phyloP scores from a whole-genome alignment of 1,140 invertebrate species.

The Drosophila bocki region DNA sequence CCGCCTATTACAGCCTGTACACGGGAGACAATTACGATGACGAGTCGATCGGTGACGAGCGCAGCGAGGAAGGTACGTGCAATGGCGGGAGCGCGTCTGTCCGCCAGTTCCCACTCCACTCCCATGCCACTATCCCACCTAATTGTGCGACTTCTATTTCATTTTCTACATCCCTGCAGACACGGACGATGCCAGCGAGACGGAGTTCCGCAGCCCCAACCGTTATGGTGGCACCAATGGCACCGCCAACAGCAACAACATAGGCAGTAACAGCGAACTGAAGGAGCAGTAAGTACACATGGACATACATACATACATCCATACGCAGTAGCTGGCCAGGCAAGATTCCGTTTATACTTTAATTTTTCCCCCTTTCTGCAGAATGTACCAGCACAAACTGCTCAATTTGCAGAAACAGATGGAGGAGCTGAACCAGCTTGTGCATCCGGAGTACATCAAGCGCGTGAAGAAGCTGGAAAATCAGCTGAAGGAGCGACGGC shows the following conservation, averaged over 20 bases:
- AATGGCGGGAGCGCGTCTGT: constrained; percentile 1
- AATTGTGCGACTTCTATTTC: not conserved
- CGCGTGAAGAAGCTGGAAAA: constrained; percentile 93
- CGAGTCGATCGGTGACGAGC: constrained; percentile 72
- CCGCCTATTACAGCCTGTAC: constrained; percentile 59
- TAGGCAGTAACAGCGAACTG: constrained; percentile 88
- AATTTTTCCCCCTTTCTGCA: constrained; percentile 82
- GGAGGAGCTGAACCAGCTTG: constrained; percentile 94
- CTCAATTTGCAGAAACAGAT: constrained; percentile 95
- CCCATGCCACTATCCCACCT: not conserved
- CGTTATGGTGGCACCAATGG: constrained; percentile 90
- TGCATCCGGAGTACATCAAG: constrained; percentile 94
- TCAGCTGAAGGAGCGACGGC: constrained; percentile 91
- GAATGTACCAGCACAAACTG: constrained; percentile 97
- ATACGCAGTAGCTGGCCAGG: not conserved
- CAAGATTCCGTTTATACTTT: too few species aligned
- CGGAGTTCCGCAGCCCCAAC: constrained; percentile 89
- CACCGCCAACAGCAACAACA: constrained; percentile 51
- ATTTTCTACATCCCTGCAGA: constrained; percentile 87
- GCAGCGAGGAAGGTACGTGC: constrained; percentile 71
- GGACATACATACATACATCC: too few species aligned
- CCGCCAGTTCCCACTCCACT: not conserved
- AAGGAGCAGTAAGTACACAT: constrained; percentile 93
- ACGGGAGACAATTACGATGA: constrained; percentile 69
- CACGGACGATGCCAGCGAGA: constrained; percentile 95